Base-by-base conservation (phyloP, 2,888 invertebrate species). In the Autographa gamma region DNA sequence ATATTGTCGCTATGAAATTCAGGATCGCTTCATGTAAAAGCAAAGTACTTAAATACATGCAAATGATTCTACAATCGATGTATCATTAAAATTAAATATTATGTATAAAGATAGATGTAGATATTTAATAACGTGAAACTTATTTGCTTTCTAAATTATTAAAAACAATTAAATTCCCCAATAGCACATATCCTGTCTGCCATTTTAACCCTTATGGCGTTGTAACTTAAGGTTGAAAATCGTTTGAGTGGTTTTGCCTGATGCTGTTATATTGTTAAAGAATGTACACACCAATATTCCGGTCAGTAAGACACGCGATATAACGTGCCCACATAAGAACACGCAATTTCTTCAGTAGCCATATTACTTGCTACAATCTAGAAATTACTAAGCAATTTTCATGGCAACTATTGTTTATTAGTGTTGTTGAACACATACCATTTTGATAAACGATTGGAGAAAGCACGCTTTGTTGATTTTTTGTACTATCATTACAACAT, bases 261-360 rank as follows among this genome's bases (percentile, higher is more conserved):
- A 77, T 67, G 73, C 62, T 79, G 81, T 62, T 74, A 60, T 73
- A 73, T 56, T 70, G 72, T 75, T 76, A 66, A 73, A 77, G 73
- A 73, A 67, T 82, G 73, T 73, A 79, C 77, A 70, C 69, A 78
- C 76, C 69, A 74, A 76, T 79, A 84, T 83, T 81, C 78, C 80
- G 85, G 83, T 82, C 79, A 84, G 77, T 64, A 69, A 76, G 64
- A 74, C 90, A 90, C 90, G 90, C 90, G 74, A 90, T 79, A 48
- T 88, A 61, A 80, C 88, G 88, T 89, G 89, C 72, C 76, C 65
- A 67, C 61, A 74, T 72, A 69, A 64, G 48, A 77, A 79, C 84
- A 86, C 85, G 87, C 87, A 76, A 86, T 85, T 88, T 84, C 86
- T 83, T 83, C 77, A 66, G 83, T 77, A 82, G 77, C 81, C 74